These are phyloP conservation scores for human (Homo sapiens) DNA, from an alignment of 2,113 vertebrate species.

Conservation along the genomic window GRCh38 chr4:137696001-137696500, in stretches of 20 bases:
- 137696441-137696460: conserved; percentile 45
- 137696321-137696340: conserved; percentile 46
- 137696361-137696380: conserved; percentile 72
- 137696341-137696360: conserved; percentile 12
- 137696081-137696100: too few relatives aligned
- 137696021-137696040: not conserved
- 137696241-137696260: conserved; percentile 2
- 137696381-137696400: not conserved
- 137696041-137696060: not conserved
- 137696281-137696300: conserved; percentile 51
- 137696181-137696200: not conserved
- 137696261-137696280: conserved; percentile 7
- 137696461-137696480: conserved; percentile 48
- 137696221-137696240: not conserved
- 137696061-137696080: not conserved
- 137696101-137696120: too few relatives aligned
- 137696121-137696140: not conserved
- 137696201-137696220: not conserved
- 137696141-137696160: not conserved
- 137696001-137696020: not conserved
- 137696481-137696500: not conserved
- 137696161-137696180: not conserved
- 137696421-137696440: conserved; percentile 58
- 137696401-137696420: conserved; percentile 23
- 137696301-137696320: conserved; percentile 20